These are phyloP conservation scores for Microlaimidae sp. DNA, from an alignment of 2,888 invertebrate species.

Conservation along the genomic window DNA sequence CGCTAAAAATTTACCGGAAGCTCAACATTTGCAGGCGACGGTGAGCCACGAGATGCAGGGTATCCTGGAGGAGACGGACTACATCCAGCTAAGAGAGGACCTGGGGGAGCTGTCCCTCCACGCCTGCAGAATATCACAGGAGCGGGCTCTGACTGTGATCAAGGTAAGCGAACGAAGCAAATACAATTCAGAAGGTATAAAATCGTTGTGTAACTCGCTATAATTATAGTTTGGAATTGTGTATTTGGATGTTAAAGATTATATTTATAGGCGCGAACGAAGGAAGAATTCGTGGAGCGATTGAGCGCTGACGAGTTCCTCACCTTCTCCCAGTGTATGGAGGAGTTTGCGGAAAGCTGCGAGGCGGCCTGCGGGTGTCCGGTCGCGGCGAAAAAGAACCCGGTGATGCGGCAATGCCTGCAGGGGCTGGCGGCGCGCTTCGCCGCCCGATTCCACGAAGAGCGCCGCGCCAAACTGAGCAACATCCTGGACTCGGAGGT, in stretches of 20 bases:
- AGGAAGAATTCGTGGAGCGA: slow-evolving; percentile 48
- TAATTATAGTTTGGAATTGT: no score
- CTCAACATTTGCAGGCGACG: not conserved
- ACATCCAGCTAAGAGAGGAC: slow-evolving; percentile 51
- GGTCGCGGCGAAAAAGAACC: slow-evolving; percentile 1
- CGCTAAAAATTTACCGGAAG: no score
- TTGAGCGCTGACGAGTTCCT: slow-evolving; percentile 61
- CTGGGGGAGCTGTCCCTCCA: slow-evolving; percentile 58
- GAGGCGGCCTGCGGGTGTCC: slow-evolving; percentile 43
- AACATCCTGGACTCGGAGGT: slow-evolving; percentile 69
- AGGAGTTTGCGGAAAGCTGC: slow-evolving; percentile 58
- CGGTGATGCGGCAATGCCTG: slow-evolving; percentile 16
- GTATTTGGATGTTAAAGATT: no score
- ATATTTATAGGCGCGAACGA: slow-evolving; percentile 2
- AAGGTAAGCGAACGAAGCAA: no score
- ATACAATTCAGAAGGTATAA: no score
- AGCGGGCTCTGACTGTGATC: slow-evolving; percentile 58
- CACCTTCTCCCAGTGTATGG: slow-evolving; percentile 56
- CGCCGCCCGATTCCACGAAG: slow-evolving; percentile 72
- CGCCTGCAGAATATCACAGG: slow-evolving; percentile 80
- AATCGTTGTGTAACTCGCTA: no score
- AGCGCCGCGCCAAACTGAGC: slow-evolving; percentile 62
- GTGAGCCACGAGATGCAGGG: no score
- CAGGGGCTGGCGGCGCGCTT: slow-evolving; percentile 61
- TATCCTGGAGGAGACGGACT: slow-evolving; percentile 54